Conservation (phyloP, 2,888 invertebrate genomes). For the Spodoptera littoralis region DNA sequence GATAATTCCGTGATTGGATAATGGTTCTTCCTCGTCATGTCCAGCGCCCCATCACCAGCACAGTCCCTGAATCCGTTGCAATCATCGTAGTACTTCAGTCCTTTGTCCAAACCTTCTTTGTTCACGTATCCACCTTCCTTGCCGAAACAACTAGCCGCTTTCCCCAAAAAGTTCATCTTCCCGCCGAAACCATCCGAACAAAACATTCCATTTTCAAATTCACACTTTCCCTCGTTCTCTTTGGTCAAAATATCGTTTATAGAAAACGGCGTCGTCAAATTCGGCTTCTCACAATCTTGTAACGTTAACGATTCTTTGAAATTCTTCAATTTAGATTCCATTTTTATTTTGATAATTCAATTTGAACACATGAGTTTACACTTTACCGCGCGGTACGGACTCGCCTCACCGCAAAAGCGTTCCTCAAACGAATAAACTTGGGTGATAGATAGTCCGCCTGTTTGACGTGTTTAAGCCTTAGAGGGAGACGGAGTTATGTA, state of each 20-base stretch:
- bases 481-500: slow-evolving; percentile 71
- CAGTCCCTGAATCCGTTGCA: slow-evolving; percentile 78
- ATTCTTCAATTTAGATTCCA: slow-evolving; percentile 83
- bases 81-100: slow-evolving; percentile 82
- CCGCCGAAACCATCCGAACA: slow-evolving; percentile 77
- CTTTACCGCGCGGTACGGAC: slow-evolving; percentile 72
- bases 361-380: slow-evolving; percentile 65
- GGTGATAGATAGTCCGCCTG: slow-evolving; percentile 86
- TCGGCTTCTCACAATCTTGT: slow-evolving; percentile 83
- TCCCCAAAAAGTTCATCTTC: slow-evolving; percentile 77
- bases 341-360: slow-evolving; percentile 66
- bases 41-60: slow-evolving; percentile 81
- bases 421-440: slow-evolving; percentile 87
- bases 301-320: slow-evolving; percentile 75
- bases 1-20: slow-evolving; percentile 85
- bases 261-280: slow-evolving; percentile 91
- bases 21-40: slow-evolving; percentile 85
- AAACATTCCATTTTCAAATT: slow-evolving; percentile 82
- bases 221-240: slow-evolving; percentile 83
- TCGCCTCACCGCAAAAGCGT: slow-evolving; percentile 86
- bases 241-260: slow-evolving; percentile 92
- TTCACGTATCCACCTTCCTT: slow-evolving; percentile 73
- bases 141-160: slow-evolving; percentile 65
- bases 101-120: slow-evolving; percentile 79
- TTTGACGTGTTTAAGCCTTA: slow-evolving; percentile 82